Evolutionary conservation across 2,797 vertebrate genomes (phyloP).

Genomic region (Enteromius treurensis): DNA sequence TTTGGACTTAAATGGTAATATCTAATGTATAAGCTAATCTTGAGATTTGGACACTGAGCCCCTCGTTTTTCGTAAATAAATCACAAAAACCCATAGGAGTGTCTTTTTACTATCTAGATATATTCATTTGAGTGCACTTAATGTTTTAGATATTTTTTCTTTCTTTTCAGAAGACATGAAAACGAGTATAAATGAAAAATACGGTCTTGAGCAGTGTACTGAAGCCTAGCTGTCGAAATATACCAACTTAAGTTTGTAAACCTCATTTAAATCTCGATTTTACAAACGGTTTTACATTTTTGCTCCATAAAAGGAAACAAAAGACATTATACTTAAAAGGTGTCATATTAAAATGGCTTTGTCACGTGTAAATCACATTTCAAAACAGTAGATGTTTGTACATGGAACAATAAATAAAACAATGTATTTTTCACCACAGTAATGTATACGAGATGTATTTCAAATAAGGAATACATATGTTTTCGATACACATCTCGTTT

Average conservation of each 20-base stretch:
- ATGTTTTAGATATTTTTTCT: not conserved
- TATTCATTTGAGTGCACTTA: slow-evolving; percentile 29
- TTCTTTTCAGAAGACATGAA: not conserved
- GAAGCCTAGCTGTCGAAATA: not conserved
- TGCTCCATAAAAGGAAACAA: not conserved
- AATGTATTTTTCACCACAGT: not conserved
- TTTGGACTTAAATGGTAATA: slow-evolving; percentile 80
- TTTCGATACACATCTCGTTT: not conserved
- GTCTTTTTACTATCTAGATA: slow-evolving; percentile 38
- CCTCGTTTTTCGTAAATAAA: slow-evolving; percentile 95
- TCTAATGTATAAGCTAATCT: slow-evolving; percentile 91
- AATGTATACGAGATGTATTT: not conserved
- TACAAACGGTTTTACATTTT: not conserved
- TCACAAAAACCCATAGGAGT: slow-evolving; percentile 70
- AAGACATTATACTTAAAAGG: not conserved
- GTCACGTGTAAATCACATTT: not conserved
- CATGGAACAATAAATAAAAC: not conserved
- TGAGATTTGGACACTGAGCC: slow-evolving; percentile 87
- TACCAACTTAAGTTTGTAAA: not conserved
- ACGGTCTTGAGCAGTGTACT: not conserved
- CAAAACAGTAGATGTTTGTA: not conserved
- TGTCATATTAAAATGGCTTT: not conserved
- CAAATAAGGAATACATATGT: not conserved
- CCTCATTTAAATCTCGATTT: not conserved
- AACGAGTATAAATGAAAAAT: not conserved